A percentile compares a stretch with the other conserved stretches of the same genome.
phyloP scores from a whole-genome alignment of 2,797 vertebrate species.

The Jordanella pulchra region DNA sequence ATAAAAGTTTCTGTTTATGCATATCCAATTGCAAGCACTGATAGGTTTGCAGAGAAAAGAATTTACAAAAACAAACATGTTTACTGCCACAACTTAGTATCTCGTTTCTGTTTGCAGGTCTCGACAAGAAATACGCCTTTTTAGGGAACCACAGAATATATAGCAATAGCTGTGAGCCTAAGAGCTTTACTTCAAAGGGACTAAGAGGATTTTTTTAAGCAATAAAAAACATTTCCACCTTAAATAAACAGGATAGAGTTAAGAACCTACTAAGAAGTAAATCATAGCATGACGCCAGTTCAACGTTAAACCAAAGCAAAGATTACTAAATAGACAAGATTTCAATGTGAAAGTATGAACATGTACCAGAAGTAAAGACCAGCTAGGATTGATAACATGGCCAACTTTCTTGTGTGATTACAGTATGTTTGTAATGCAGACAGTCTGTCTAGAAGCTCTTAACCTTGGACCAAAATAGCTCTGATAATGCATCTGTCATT shows the following conservation, averaged over 20 bases:
- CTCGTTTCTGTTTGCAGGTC: constrained; percentile 17
- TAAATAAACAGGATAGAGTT: not conserved
- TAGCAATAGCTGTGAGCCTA: constrained; percentile 3
- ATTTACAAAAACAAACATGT: constrained; percentile 42
- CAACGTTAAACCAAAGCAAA: not conserved
- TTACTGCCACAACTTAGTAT: constrained; percentile 34
- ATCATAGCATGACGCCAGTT: not conserved
- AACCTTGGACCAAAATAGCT: constrained; percentile 72
- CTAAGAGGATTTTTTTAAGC: constrained; percentile 6
- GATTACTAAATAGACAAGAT: not conserved
- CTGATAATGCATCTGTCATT: constrained; percentile 74
- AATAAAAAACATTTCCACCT: constrained; percentile 6
- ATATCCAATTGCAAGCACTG: constrained; percentile 14
- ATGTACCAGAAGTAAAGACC: not conserved
- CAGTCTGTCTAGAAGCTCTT: constrained; percentile 58
- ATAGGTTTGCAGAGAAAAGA: constrained; percentile 14
- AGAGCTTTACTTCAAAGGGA: constrained; percentile 9
- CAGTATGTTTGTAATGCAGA: constrained; percentile 41
- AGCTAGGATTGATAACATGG: constrained; percentile 26
- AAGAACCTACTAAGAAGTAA: not conserved
- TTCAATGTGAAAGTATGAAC: not conserved
- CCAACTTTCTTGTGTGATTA: constrained; percentile 21
- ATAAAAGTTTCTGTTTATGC: constrained; percentile 22
- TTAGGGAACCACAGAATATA: constrained; percentile 21
- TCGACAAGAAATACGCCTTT: constrained; percentile 22